Conservation (phyloP, 2,888 invertebrate species). For the Tenthredo notha region DNA sequence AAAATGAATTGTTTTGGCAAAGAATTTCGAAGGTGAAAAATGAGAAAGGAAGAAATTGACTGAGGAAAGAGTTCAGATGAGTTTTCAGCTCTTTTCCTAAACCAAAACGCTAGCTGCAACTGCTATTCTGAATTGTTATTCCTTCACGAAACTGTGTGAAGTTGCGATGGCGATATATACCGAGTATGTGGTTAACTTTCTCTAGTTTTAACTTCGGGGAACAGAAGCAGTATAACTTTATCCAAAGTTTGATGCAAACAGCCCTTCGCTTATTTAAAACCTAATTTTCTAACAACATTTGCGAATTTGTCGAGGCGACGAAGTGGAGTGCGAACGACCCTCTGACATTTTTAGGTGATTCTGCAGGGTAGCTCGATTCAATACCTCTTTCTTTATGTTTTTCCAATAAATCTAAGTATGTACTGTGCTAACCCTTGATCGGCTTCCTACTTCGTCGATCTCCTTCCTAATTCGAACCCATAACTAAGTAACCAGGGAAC, state of each 20-base stretch:
- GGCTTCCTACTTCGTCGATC: neutral
- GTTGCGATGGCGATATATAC: conserved; percentile 15
- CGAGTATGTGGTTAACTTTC: conserved; percentile 10
- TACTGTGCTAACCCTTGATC: conserved; percentile 11
- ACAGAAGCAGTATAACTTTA: conserved; percentile 4
- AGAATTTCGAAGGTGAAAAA: neutral
- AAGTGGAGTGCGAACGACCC: neutral
- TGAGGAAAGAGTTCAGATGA: neutral
- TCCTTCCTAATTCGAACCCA: conserved; percentile 34
- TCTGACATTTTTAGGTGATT: neutral
- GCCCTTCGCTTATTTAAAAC: conserved; percentile 25
- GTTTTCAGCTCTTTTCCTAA: neutral
- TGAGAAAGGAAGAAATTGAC: neutral
- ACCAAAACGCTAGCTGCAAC: conserved; percentile 1
- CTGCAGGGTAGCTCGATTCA: neutral
- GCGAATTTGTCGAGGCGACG: neutral
- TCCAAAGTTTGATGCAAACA: conserved; percentile 38
- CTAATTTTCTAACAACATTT: neutral
- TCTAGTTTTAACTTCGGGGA: conserved; percentile 25
- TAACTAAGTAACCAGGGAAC: conserved; percentile 36
- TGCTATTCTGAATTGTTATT: conserved; percentile 37
- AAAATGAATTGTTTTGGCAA: neutral
- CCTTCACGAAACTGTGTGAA: neutral
- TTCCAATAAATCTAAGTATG: neutral
- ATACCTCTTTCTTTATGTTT: neutral